Evolutionary conservation across 2,113 vertebrate species (phyloP).

Genomic region (Lipotes vexillifer): DNA sequence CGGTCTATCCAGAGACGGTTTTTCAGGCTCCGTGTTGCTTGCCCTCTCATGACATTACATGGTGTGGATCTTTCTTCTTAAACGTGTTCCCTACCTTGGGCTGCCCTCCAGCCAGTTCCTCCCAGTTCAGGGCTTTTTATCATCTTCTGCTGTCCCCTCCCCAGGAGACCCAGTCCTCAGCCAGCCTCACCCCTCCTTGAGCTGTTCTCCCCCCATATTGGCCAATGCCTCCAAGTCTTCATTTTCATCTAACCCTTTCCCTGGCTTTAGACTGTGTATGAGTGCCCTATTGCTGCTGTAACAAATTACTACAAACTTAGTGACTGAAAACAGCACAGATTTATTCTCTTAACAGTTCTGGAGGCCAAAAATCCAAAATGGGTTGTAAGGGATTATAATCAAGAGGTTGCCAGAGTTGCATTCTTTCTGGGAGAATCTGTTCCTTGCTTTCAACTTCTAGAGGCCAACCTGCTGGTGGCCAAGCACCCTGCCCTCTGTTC

Average conservation of each 20-base stretch:
- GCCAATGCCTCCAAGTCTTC: neutral
- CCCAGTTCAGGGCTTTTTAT: neutral
- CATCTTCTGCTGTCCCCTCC: neutral
- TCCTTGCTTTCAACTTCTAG: neutral
- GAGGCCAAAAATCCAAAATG: neutral
- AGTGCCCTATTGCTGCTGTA: neutral
- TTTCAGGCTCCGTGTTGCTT: neutral
- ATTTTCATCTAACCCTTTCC: neutral
- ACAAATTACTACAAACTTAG: neutral
- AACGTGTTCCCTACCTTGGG: neutral
- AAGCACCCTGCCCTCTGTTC: neutral
- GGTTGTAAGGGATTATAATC: neutral
- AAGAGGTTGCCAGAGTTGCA: neutral
- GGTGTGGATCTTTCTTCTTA: neutral
- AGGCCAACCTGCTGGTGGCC: accelerated
- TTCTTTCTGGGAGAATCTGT: neutral
- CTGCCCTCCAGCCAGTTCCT: too few species aligned
- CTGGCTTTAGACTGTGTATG: neutral
- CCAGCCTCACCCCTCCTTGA: neutral
- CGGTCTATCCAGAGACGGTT: neutral
- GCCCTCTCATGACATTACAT: neutral
- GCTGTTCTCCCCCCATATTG: accelerated
- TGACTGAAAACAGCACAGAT: neutral
- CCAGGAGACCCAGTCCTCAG: neutral
- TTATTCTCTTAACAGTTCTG: neutral